Percentiles rank a stretch among this genome's conserved stretches.
Evolutionary conservation across 1,140 invertebrate genomes (phyloP).

Genomic region (Camponotus floridanus): DNA sequence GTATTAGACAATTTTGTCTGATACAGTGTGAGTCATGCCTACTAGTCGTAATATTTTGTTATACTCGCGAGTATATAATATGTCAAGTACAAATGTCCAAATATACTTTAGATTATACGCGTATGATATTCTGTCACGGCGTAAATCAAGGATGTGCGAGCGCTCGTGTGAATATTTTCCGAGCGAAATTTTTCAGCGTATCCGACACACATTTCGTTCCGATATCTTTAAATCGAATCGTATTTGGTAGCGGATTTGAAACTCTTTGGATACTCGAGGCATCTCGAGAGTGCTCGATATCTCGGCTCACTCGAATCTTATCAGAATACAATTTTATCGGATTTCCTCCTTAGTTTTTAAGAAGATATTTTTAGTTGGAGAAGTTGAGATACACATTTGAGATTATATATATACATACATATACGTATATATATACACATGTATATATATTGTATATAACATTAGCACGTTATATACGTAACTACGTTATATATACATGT

Average conservation of each 20-base stretch:
- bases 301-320: neutral
- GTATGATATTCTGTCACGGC: constrained; percentile 53
- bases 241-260: no score
- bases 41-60: constrained; percentile 77
- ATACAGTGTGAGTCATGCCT: constrained; percentile 70
- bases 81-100: constrained; percentile 80
- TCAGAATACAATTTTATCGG: neutral
- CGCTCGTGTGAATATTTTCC: neutral
- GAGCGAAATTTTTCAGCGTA: neutral
- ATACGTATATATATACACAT: no score
- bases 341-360: neutral
- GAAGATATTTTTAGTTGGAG: neutral
- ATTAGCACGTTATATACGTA: no score
- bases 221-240: neutral
- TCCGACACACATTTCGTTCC: neutral
- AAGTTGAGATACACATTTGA: no score
- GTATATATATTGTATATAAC: no score
- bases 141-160: constrained; percentile 8
- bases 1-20: constrained; percentile 19
- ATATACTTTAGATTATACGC: constrained; percentile 67
- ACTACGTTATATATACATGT: no score
- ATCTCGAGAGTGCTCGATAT: neutral
- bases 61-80: constrained; percentile 76
- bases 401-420: no score
- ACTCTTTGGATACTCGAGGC: no score